Evolutionary conservation across 2,113 vertebrate species (phyloP).

Genomic region (Hemichromis elongatus): DNA sequence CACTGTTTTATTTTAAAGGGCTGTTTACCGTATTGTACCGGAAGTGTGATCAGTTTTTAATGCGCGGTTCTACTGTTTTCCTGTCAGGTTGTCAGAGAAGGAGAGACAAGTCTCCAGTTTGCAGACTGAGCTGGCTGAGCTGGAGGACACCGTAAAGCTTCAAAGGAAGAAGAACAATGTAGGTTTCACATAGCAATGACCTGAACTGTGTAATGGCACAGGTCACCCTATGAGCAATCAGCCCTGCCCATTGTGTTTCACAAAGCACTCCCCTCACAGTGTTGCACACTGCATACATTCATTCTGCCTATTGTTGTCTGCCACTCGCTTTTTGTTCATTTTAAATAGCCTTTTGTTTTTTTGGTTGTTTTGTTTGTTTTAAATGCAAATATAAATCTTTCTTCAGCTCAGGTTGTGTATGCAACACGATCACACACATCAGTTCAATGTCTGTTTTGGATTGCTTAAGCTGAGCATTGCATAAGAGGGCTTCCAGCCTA

Average conservation of each 20-base stretch:
- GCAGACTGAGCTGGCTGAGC: conserved; percentile 75
- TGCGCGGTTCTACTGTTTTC: not conserved
- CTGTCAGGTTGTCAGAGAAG: conserved; percentile 81
- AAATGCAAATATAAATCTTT: not conserved
- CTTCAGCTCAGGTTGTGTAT: not conserved
- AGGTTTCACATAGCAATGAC: conserved; percentile 60
- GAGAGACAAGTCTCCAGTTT: conserved; percentile 78
- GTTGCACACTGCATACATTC: conserved; percentile 12
- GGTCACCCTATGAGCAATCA: not conserved
- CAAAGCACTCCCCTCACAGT: not conserved
- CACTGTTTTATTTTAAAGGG: not conserved
- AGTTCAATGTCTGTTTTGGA: conserved; percentile 24
- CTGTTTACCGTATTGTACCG: not conserved
- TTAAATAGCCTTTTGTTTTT: not conserved
- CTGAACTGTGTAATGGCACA: not conserved
- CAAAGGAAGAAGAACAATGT: conserved; percentile 97
- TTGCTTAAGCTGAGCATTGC: conserved; percentile 26
- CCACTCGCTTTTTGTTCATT: not conserved
- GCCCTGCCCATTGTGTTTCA: not conserved
- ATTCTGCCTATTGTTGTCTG: conserved; percentile 6
- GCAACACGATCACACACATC: conserved; percentile 3
- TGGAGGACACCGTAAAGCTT: conserved; percentile 85
- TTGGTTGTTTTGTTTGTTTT: not conserved
- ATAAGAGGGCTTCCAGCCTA: conserved; percentile 48
- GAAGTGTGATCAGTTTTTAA: not conserved